Conservation (phyloP, 2,113 vertebrate genomes). For the Danio rerio region GRCz12tu NC_133185.1:24705501-24706000, state of each 20-base stretch:
- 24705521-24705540: neutral
- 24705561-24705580: slow-evolving; percentile 9
- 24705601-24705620: neutral
- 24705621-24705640: slow-evolving; percentile 2
- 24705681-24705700: neutral
- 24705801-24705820: slow-evolving; percentile 33
- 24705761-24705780: slow-evolving; percentile 16
- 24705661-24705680: neutral
- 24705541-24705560: neutral
- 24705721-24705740: slow-evolving; percentile 2
- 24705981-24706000: neutral
- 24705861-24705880: neutral
- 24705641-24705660: neutral
- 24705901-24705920: neutral
- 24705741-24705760: slow-evolving; percentile 9
- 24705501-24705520: neutral
- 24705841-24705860: neutral
- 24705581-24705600: slow-evolving; percentile 24
- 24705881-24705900: neutral
- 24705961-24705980: slow-evolving; percentile 5
- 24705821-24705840: neutral
- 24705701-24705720: slow-evolving; percentile 10
- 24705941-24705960: neutral
- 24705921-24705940: neutral
- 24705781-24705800: neutral